Conservation (phyloP, 2,113 vertebrate species). For the Corythornis vintsioides region DNA sequence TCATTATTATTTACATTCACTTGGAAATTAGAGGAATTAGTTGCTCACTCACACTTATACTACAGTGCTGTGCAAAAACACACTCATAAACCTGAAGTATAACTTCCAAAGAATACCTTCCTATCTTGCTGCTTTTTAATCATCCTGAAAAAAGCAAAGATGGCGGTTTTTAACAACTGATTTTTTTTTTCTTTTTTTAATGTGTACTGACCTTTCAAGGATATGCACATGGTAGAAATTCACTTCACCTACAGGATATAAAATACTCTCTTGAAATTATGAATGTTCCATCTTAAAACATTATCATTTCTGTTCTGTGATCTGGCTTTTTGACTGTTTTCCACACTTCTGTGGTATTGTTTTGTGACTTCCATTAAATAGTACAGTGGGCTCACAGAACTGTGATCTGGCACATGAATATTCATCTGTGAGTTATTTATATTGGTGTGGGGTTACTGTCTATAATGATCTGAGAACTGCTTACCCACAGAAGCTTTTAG, state of each 20-base stretch:
- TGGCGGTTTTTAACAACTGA: background rate
- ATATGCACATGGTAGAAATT: background rate
- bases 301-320: background rate
- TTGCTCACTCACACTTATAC: background rate
- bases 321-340: background rate
- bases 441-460: background rate
- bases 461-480: background rate
- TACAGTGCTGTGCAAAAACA: background rate
- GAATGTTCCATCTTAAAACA: background rate
- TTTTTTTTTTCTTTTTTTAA: background rate
- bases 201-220: background rate
- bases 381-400: background rate
- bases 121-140: background rate
- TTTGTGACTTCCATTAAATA: background rate
- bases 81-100: background rate
- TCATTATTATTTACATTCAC: background rate
- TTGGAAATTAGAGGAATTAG: background rate
- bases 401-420: background rate
- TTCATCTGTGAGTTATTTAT: background rate
- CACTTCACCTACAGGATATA: background rate
- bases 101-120: background rate
- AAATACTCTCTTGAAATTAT: background rate
- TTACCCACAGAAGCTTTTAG: background rate
- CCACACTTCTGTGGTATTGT: fast-evolving
- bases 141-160: background rate